These are phyloP conservation scores for Mechanitis mazaeus DNA, from an alignment of 2,888 invertebrate genomes.

Conservation along the genomic window DNA sequence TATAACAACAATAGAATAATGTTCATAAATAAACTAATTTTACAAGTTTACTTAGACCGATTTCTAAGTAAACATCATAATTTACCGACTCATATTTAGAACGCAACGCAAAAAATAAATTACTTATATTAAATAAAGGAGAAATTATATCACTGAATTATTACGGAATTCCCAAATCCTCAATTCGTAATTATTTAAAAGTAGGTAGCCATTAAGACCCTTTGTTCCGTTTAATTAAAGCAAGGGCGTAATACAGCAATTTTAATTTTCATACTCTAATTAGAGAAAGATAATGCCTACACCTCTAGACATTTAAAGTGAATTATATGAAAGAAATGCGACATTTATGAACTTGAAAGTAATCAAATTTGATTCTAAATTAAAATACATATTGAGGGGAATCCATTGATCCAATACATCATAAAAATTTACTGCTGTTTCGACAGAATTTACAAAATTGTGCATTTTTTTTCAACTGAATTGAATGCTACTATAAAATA, in stretches of 20 bases:
- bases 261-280: constrained; percentile 24
- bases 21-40: not conserved
- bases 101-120: no score
- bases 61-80: not conserved
- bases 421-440: not conserved
- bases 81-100: not conserved
- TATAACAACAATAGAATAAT: no score
- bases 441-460: no score
- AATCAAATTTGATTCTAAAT: not conserved
- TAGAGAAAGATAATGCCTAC: constrained; percentile 11
- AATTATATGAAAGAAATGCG: not conserved
- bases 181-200: constrained; percentile 18
- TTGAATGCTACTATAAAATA: no score
- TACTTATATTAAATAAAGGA: not conserved
- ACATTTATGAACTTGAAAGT: not conserved
- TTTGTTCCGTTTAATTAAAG: constrained; percentile 26
- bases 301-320: constrained; percentile 6
- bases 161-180: constrained; percentile 4
- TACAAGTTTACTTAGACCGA: not conserved
- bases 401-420: not conserved
- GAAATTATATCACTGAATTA: constrained; percentile 1
- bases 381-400: not conserved
- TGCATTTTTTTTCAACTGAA: no score
- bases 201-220: constrained; percentile 20
- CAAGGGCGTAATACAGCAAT: constrained; percentile 21